Evolutionary conservation across 2,888 invertebrate species (phyloP).

Genomic region (Salticus scenicus): DNA sequence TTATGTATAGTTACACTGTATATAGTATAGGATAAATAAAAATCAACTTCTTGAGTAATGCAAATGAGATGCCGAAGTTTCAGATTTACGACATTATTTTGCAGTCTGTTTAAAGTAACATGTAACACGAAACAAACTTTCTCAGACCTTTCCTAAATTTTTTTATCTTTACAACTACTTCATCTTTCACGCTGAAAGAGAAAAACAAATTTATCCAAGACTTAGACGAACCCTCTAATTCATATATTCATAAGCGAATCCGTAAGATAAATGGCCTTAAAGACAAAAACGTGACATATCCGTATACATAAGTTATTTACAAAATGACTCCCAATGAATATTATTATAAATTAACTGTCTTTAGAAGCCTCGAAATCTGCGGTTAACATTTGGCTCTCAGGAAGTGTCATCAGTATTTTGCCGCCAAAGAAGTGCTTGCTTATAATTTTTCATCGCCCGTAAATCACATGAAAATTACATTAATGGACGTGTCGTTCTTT

Average conservation of each 20-base stretch:
- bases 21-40: too few relatives aligned
- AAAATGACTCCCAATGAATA: background rate
- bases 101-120: too few relatives aligned
- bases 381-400: background rate
- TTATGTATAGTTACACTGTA: too few relatives aligned
- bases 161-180: background rate
- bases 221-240: background rate
- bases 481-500: background rate
- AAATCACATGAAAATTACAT: background rate
- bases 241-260: background rate
- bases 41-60: too few relatives aligned
- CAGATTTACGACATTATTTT: too few relatives aligned
- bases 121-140: too few relatives aligned
- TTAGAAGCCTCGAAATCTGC: background rate
- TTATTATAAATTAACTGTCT: background rate
- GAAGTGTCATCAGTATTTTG: background rate
- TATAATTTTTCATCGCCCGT: background rate
- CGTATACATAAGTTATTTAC: background rate
- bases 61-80: too few relatives aligned
- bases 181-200: background rate
- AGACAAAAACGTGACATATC: background rate
- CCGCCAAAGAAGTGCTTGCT: background rate
- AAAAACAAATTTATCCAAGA: too few relatives aligned
- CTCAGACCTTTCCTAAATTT: too few relatives aligned
- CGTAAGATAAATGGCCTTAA: background rate